Evolutionary conservation across 2,797 vertebrate genomes (phyloP), one percentile per base, ranked within the genome.

Genomic region (Philypnodon macrostomus): DNA sequence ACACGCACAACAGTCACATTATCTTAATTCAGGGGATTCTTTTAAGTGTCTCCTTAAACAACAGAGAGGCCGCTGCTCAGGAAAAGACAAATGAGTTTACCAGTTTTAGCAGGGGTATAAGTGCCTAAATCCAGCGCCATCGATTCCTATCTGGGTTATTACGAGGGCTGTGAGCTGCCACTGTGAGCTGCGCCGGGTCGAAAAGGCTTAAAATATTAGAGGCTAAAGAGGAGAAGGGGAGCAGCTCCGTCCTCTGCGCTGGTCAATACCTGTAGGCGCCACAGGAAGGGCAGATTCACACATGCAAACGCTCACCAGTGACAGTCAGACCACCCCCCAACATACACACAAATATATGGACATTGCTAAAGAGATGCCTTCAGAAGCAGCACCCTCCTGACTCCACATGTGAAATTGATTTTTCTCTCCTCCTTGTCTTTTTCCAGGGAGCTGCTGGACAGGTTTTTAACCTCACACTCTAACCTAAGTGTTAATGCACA

Each of bases 391-490:
- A 69, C 83, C 71, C 82, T 87, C 81, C 86, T 86, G 84, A 90
- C 88, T 90, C 88, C 75, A 85, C 84, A 85, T 61, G 86, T 88
- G 85, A 89, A 94, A 95, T 94, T 92, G 93, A 94, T 96, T 94
- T 94, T 92, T 68, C 58, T 61, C 33, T 52, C 21, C 5, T 53
- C 30, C 54, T 54, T 40, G 33, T 46, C 36, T 41, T 30, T 26
- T 54, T 48, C 45, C 49, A 8, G 52, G 79, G 88, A 90, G 90
- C 90, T 89, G 90, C 84, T 88, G 86, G 88, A 90, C 90, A 91
- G 91, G 90, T 93, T 89, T 93, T 93, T 96, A 96, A 97, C 93
- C 93, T 93, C 92, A 93, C 91, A 92, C 90, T 91, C 88, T 92
- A 93, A 94, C 91, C 93, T 77, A 91, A 90, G 92, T 87, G 93